Percentiles rank a stretch among this genome's conserved stretches.
Evolutionary conservation across 2,888 invertebrate genomes (phyloP).

Genomic region (Tenthredo amoena): DNA sequence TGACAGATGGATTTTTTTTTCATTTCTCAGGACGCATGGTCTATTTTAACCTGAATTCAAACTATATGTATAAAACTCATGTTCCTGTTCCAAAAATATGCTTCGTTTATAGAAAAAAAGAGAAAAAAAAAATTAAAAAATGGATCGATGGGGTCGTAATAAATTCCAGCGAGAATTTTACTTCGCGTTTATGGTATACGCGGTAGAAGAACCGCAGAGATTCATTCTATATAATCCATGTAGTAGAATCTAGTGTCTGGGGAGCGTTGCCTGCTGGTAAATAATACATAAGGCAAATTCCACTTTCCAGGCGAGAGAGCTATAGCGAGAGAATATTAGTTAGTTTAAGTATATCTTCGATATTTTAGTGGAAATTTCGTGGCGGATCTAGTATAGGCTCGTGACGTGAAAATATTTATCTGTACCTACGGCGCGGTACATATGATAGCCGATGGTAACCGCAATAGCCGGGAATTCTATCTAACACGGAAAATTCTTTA

Average conservation of each 20-base stretch:
- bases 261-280: constrained; percentile 11
- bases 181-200: neutral
- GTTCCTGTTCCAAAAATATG: neutral
- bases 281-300: constrained; percentile 13
- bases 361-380: neutral
- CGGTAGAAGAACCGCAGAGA: neutral
- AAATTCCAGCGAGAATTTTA: neutral
- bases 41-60: neutral
- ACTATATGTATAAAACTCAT: neutral
- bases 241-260: neutral
- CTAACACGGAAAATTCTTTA: neutral
- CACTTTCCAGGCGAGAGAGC: neutral
- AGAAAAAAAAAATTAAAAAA: too few species aligned
- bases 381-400: neutral
- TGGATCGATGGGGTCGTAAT: too few species aligned
- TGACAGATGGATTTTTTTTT: neutral
- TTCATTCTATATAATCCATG: neutral
- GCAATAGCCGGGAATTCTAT: neutral
- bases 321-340: neutral
- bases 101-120: neutral
- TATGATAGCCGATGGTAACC: neutral
- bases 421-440: neutral
- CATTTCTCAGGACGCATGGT: neutral
- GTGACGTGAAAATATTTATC: neutral
- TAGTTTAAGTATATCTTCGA: neutral